phyloP scores from a whole-genome alignment of 2,797 vertebrate species.

The Sebastes cheni region DNA sequence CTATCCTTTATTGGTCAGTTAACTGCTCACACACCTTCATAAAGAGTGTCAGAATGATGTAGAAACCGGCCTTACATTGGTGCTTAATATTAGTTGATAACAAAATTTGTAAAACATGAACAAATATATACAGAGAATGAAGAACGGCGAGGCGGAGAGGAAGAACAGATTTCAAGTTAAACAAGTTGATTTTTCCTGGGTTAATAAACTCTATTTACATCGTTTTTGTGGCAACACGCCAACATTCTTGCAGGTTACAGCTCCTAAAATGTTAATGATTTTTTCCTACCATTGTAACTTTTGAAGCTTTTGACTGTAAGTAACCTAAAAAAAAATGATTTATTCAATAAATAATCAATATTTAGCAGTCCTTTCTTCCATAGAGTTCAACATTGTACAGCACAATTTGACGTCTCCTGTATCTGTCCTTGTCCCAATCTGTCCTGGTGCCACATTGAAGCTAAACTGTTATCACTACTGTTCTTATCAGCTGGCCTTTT shows the following conservation, averaged over 20 bases:
- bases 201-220: too few relatives aligned
- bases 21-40: neutral
- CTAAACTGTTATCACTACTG: conserved; percentile 37
- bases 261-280: neutral
- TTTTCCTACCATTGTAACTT: neutral
- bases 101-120: neutral
- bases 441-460: conserved; percentile 48
- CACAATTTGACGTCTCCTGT: neutral
- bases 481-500: conserved; percentile 46
- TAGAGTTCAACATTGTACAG: neutral
- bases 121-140: too few relatives aligned
- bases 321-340: neutral
- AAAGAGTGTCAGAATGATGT: neutral
- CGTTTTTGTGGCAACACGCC: neutral
- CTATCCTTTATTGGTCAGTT: neutral
- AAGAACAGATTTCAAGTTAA: too few relatives aligned
- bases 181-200: too few relatives aligned
- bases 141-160: too few relatives aligned
- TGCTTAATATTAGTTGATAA: neutral
- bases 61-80: neutral
- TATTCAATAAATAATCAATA: neutral
- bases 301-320: neutral
- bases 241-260: neutral
- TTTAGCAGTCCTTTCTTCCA: neutral
- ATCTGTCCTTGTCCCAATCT: conserved; percentile 38